Conservation (phyloP, 2,888 invertebrate species). For the Andrena hattorfiana region DNA sequence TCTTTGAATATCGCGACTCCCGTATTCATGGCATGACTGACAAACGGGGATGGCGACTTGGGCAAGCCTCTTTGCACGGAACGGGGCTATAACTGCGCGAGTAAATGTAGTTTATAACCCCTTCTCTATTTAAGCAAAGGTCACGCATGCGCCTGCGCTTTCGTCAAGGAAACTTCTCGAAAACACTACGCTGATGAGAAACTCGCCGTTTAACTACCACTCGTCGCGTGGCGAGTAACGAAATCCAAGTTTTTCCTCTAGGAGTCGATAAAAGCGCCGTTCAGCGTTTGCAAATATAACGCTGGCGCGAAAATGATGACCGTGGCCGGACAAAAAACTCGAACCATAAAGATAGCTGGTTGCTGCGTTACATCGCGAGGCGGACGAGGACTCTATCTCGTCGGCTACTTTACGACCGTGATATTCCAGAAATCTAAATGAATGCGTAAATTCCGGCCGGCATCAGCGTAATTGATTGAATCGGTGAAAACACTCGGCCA, state of each 20-base stretch:
- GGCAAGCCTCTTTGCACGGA: no score
- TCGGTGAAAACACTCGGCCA: conserved; percentile 31
- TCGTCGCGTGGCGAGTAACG: neutral
- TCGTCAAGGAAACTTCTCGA: neutral
- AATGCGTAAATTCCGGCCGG: conserved; percentile 35
- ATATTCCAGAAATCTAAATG: conserved; percentile 51
- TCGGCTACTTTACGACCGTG: conserved; percentile 16
- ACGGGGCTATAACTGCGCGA: no score
- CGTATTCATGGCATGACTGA: neutral
- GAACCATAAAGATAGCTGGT: conserved; percentile 50
- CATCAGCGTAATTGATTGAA: conserved; percentile 46
- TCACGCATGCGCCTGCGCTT: no score
- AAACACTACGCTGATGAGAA: neutral
- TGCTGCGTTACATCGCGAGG: conserved; percentile 15
- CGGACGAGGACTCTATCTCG: conserved; percentile 36
- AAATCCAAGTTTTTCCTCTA: neutral
- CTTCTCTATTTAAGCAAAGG: no score
- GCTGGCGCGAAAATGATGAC: conserved; percentile 33
- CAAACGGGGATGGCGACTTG: no score
- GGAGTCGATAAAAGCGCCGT: conserved; percentile 28
- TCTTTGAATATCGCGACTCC: conserved; percentile 33
- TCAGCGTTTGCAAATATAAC: conserved; percentile 12
- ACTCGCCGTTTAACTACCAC: neutral
- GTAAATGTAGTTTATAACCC: no score
- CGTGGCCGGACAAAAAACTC: conserved; percentile 30